Evolutionary conservation across 2,113 vertebrate genomes (phyloP).

Genomic region (Cricetomys ansorgei): DNA sequence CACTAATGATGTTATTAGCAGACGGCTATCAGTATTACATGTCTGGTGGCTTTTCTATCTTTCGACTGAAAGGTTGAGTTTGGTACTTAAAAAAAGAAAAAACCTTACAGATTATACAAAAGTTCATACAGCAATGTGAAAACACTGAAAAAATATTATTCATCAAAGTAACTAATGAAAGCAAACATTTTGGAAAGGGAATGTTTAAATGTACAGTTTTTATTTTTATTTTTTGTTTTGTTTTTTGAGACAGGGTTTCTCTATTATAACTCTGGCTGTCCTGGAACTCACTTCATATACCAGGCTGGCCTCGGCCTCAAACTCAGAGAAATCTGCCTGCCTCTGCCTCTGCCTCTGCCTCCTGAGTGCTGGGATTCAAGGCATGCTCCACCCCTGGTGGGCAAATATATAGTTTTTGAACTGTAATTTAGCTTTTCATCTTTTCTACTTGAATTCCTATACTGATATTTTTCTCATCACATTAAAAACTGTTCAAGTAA

Average conservation of each 20-base stretch:
- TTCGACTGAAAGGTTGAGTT: background rate
- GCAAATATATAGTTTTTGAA: too few species aligned
- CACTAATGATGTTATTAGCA: background rate
- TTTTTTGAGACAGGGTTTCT: too few species aligned
- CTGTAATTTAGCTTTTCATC: background rate
- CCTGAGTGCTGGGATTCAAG: too few species aligned
- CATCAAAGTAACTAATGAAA: background rate
- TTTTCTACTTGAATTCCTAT: background rate
- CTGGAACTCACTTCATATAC: too few species aligned
- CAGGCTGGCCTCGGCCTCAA: too few species aligned
- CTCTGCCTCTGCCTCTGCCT: too few species aligned
- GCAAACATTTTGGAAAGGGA: background rate
- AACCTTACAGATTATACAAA: background rate
- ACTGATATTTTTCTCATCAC: background rate
- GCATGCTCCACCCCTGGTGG: too few species aligned
- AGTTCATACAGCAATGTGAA: background rate
- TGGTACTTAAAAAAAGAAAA: background rate
- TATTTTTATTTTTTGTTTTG: too few species aligned
- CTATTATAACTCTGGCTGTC: too few species aligned
- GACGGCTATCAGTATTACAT: background rate
- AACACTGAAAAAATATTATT: background rate
- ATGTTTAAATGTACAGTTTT: background rate
- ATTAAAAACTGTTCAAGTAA: background rate
- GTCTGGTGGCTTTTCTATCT: constrained; percentile 11
- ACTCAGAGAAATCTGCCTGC: too few species aligned